Conservation (phyloP, 1,140 invertebrate species). For the Polyergus mexicanus region DNA sequence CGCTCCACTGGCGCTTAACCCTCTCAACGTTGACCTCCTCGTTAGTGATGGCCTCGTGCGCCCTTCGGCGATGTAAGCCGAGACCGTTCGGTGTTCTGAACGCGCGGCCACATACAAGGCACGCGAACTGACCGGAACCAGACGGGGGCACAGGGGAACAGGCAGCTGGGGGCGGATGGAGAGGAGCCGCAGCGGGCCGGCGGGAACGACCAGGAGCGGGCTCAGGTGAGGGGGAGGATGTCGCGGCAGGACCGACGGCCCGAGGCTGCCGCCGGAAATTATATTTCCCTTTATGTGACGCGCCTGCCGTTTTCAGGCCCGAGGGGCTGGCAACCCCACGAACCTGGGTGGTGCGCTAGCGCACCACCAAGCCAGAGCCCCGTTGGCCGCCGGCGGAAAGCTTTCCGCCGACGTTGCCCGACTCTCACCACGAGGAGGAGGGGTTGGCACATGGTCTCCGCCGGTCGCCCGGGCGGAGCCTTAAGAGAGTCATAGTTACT, state of each 20-base stretch:
- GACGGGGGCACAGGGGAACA: not conserved
- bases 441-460: too few relatives aligned
- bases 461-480: too few relatives aligned
- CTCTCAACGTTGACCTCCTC: not conserved
- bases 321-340: conserved; percentile 2
- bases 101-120: not conserved
- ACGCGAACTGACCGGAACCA: not conserved
- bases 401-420: too few relatives aligned
- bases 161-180: not conserved
- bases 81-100: not conserved
- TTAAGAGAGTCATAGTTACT: too few relatives aligned
- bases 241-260: not conserved
- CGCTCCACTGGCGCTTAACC: conserved; percentile 8
- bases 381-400: too few relatives aligned
- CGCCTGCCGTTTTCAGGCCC: not conserved
- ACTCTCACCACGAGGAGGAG: too few relatives aligned
- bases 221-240: too few relatives aligned
- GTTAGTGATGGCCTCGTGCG: not conserved
- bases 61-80: not conserved
- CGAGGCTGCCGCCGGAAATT: not conserved
- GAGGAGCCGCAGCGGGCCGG: not conserved
- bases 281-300: not conserved
- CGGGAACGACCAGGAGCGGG: not conserved
- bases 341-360: too few relatives aligned
- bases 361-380: too few relatives aligned